phyloP scores from a whole-genome alignment of 2,888 invertebrate species.

The Alsophila aescularia region DNA sequence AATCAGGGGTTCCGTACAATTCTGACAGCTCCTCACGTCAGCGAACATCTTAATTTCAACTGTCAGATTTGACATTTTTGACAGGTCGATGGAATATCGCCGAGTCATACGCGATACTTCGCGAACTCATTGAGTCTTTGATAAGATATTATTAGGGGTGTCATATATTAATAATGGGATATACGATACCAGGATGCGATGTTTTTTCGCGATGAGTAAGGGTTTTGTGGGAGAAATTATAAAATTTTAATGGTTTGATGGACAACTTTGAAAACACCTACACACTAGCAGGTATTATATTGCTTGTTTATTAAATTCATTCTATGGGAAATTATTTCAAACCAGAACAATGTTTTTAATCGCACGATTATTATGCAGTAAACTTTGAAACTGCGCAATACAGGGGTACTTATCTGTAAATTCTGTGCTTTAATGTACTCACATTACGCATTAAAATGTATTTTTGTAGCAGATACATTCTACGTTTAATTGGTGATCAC shows the following conservation, averaged over 20 bases:
- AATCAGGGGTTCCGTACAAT: slow-evolving; percentile 69
- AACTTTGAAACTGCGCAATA: too few relatives aligned
- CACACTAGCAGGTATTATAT: too few relatives aligned
- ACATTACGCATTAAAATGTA: too few relatives aligned
- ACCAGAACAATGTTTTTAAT: too few relatives aligned
- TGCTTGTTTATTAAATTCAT: too few relatives aligned
- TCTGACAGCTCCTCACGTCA: slow-evolving; percentile 60
- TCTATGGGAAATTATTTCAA: too few relatives aligned
- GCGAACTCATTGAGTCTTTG: slow-evolving; percentile 63
- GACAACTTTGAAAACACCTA: neutral
- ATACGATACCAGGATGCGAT: slow-evolving; percentile 22
- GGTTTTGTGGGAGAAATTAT: slow-evolving; percentile 11
- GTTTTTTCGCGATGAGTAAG: slow-evolving; percentile 41
- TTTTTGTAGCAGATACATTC: too few relatives aligned
- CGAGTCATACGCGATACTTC: slow-evolving; percentile 67
- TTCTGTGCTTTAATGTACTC: too few relatives aligned
- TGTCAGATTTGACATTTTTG: slow-evolving; percentile 70
- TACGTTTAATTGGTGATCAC: too few relatives aligned
- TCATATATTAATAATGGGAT: slow-evolving; percentile 60
- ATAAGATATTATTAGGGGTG: slow-evolving; percentile 73
- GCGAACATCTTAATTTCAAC: slow-evolving; percentile 67
- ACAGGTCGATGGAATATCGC: slow-evolving; percentile 56
- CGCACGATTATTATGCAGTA: too few relatives aligned
- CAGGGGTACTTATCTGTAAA: too few relatives aligned
- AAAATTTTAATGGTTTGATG: neutral